Evolutionary conservation across 2,797 vertebrate genomes (phyloP).

Genomic region (Iguana delicatissima): DNA sequence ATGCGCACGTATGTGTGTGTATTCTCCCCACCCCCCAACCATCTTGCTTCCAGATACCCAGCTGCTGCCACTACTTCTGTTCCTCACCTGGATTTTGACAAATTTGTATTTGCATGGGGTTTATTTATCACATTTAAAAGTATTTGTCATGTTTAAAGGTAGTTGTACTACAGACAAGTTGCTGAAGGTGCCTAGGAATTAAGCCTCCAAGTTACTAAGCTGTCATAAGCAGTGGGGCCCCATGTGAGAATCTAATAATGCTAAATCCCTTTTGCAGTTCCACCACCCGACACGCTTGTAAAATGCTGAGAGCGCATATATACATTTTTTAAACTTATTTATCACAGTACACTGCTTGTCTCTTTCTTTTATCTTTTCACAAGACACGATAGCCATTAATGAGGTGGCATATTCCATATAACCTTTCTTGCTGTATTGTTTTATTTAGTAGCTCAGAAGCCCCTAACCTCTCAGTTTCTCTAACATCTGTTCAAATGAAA

Average conservation of each 20-base stretch:
- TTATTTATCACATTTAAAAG: conserved; percentile 13
- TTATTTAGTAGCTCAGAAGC: conserved; percentile 76
- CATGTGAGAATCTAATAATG: conserved; percentile 20
- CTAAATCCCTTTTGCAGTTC: conserved; percentile 56
- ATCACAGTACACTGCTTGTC: conserved; percentile 62
- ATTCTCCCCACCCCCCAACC: too few relatives aligned
- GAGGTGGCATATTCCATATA: conserved; percentile 62
- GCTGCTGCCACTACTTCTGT: conserved; percentile 30
- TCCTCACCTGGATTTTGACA: conserved; percentile 5
- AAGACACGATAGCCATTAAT: conserved; percentile 63
- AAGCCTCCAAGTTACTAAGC: conserved; percentile 1
- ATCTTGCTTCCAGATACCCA: conserved; percentile 19
- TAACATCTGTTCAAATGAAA: conserved; percentile 73
- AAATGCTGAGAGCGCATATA: conserved; percentile 37
- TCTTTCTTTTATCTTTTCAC: conserved; percentile 67
- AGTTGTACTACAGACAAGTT: conserved; percentile 8
- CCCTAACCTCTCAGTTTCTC: conserved; percentile 68
- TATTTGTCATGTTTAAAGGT: conserved; percentile 4
- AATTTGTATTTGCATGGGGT: conserved; percentile 9
- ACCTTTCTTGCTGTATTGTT: conserved; percentile 67
- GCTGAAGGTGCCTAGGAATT: conserved; percentile 9
- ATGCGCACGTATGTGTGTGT: too few relatives aligned
- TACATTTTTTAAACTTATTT: conserved; percentile 50
- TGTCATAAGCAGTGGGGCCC: not conserved
- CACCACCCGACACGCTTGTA: conserved; percentile 21